phyloP scores from a whole-genome alignment of 2,888 invertebrate genomes.

The Drosophila tripunctata region DNA sequence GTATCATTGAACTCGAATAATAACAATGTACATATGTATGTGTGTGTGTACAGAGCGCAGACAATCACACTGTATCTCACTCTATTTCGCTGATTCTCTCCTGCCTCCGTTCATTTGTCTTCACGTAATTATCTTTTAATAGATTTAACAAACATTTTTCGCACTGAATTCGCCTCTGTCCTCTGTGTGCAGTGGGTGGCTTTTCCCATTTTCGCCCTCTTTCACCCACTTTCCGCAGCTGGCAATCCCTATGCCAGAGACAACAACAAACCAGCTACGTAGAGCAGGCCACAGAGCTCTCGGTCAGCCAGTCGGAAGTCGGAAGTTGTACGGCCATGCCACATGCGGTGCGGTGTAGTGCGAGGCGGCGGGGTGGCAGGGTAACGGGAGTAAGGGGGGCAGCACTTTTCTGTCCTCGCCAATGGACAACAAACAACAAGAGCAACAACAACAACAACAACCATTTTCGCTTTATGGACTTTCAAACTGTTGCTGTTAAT shows the following conservation, averaged over 20 bases:
- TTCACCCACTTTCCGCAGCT: slow-evolving; percentile 8
- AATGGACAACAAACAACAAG: background rate
- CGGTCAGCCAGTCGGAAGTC: slow-evolving; percentile 67
- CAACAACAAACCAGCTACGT: slow-evolving; percentile 30
- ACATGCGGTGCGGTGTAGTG: slow-evolving; percentile 57
- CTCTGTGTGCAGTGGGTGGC: slow-evolving; percentile 20
- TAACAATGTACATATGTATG: slow-evolving; percentile 54
- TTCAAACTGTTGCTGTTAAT: slow-evolving; percentile 79
- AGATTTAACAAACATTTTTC: slow-evolving; percentile 79
- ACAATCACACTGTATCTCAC: slow-evolving; percentile 25
- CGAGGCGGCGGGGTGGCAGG: background rate
- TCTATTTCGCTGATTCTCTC: background rate
- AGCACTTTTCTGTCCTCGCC: background rate
- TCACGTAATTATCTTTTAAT: slow-evolving; percentile 80
- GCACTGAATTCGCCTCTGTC: slow-evolving; percentile 69
- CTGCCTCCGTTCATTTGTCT: slow-evolving; percentile 67
- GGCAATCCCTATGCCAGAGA: slow-evolving; percentile 4
- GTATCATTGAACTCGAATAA: slow-evolving; percentile 78
- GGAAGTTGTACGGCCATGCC: slow-evolving; percentile 78
- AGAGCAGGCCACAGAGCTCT: slow-evolving; percentile 23
- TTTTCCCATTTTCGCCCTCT: background rate
- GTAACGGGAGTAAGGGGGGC: background rate
- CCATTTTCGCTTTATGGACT: slow-evolving; percentile 78
- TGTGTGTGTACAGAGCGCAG: slow-evolving; percentile 42
- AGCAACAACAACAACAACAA: slow-evolving; percentile 30